Conservation (phyloP, 2,113 vertebrate genomes). For the Syrmaticus mikado region DNA sequence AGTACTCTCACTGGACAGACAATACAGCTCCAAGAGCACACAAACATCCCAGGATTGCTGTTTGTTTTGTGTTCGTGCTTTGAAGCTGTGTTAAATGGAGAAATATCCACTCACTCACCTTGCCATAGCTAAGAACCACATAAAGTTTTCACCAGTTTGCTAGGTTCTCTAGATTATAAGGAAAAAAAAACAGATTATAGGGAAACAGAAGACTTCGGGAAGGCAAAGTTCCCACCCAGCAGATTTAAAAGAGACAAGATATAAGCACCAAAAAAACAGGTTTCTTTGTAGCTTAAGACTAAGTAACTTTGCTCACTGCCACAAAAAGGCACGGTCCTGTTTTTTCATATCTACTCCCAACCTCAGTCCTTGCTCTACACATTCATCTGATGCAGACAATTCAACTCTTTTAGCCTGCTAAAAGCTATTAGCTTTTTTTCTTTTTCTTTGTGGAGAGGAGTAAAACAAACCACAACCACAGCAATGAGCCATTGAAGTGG, state of each 20-base stretch:
- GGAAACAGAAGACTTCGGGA: neutral
- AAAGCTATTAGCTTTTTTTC: neutral
- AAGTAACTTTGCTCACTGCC: neutral
- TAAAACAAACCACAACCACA: neutral
- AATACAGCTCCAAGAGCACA: neutral
- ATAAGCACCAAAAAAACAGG: neutral
- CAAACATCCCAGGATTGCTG: neutral
- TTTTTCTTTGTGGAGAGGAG: neutral
- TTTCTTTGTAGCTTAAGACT: neutral
- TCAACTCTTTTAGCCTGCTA: neutral
- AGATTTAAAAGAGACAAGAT: neutral
- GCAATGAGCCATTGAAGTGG: neutral
- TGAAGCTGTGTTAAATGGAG: neutral
- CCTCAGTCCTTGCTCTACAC: accelerated
- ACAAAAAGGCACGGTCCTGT: neutral
- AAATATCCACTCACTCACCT: neutral
- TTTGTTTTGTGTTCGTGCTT: neutral
- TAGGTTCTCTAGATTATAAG: neutral
- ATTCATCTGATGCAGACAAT: neutral
- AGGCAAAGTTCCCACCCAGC: neutral
- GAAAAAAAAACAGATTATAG: neutral
- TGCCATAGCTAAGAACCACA: neutral
- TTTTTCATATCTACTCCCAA: neutral
- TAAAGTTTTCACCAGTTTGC: neutral
- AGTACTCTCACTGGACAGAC: accelerated